A percentile compares a stretch with the other conserved stretches of the same genome.
Evolutionary conservation across 2,888 invertebrate species (phyloP).

Genomic region (Hypomecis atomaria): DNA sequence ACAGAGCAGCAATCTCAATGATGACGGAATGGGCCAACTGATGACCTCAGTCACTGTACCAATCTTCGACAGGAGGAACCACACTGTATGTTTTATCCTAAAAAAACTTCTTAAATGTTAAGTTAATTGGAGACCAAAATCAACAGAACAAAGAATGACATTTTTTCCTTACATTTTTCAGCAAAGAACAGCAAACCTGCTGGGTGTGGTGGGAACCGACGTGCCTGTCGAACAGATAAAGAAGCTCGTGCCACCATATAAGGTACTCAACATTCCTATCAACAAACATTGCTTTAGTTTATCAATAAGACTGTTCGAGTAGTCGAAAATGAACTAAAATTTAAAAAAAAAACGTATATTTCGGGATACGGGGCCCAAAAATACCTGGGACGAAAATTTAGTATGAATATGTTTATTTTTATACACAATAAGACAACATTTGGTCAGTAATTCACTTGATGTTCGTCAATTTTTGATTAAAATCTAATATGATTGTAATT

Average conservation of each 20-base stretch:
- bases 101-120: too few species aligned
- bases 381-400: too few species aligned
- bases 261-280: constrained; percentile 85
- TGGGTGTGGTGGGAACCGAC: constrained; percentile 99
- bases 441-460: too few species aligned
- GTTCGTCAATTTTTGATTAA: too few species aligned
- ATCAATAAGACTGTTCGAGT: too few species aligned
- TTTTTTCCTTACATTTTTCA: constrained; percentile 53
- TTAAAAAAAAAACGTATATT: too few species aligned
- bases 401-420: too few species aligned
- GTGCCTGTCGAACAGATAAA: constrained; percentile 97
- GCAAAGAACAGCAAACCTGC: constrained; percentile 94
- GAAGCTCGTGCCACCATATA: constrained; percentile 97
- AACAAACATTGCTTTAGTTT: not conserved
- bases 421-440: too few species aligned
- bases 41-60: constrained; percentile 98
- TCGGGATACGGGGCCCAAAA: too few species aligned
- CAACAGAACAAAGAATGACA: not conserved
- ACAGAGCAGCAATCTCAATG: constrained; percentile 88
- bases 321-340: too few species aligned
- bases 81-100: constrained; percentile 84
- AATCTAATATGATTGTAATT: not conserved
- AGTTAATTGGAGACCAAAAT: too few species aligned
- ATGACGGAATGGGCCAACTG: constrained; percentile 90
- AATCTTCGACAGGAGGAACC: constrained; percentile 96